Evolutionary conservation across 2,888 invertebrate genomes (phyloP).

Genomic region (Crocallis elinguaria): DNA sequence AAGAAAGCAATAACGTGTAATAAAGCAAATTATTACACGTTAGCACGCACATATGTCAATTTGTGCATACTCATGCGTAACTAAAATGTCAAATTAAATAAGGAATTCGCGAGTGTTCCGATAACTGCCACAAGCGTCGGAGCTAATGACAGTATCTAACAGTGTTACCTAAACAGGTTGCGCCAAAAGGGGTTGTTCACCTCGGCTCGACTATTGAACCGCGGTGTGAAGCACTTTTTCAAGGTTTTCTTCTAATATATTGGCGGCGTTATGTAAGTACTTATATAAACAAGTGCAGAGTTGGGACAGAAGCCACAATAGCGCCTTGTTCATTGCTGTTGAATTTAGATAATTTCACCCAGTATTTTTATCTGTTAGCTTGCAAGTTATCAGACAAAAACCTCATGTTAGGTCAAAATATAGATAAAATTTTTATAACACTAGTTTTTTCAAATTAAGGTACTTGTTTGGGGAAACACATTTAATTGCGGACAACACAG

Average conservation of each 20-base stretch:
- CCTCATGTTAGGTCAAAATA: not conserved
- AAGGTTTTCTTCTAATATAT: constrained; percentile 44
- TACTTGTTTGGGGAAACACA: no score
- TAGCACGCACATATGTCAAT: constrained; percentile 13
- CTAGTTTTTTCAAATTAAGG: no score
- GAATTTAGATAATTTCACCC: constrained; percentile 4
- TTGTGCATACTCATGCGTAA: constrained; percentile 12
- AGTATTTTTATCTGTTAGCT: constrained; percentile 1
- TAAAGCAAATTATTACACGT: constrained; percentile 14
- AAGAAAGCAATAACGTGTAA: constrained; percentile 15
- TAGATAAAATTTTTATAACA: no score
- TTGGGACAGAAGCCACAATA: constrained; percentile 2
- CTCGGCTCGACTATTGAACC: constrained; percentile 55
- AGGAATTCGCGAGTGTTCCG: constrained; percentile 7
- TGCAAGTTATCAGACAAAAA: not conserved
- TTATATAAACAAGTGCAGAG: constrained; percentile 2
- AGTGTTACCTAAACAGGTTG: constrained; percentile 57
- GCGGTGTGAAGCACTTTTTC: constrained; percentile 46
- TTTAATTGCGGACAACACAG: no score
- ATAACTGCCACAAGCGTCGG: not conserved
- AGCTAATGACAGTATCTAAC: constrained; percentile 40
- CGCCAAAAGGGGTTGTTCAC: constrained; percentile 61
- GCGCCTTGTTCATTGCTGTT: not conserved
- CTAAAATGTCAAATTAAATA: constrained; percentile 13
- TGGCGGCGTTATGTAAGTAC: constrained; percentile 9